phyloP scores from a whole-genome alignment of 2,888 invertebrate species.

The Diplazon laetatorius region DNA sequence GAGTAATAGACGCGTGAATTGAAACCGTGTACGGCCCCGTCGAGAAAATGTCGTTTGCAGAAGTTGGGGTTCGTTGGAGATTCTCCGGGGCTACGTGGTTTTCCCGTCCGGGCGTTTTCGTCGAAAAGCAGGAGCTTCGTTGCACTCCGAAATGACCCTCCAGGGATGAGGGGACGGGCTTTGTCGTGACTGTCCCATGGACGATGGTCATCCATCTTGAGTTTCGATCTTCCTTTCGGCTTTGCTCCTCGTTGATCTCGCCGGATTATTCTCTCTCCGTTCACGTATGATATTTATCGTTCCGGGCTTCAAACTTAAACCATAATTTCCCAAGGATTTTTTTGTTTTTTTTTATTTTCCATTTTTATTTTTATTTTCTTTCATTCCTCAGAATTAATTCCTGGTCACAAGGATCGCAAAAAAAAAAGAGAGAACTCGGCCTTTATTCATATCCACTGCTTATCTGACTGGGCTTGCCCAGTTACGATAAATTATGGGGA shows the following conservation, averaged over 20 bases:
- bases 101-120: conserved; percentile 21
- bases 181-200: conserved; percentile 51
- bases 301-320: conserved; percentile 29
- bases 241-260: conserved; percentile 28
- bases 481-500: neutral
- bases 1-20: conserved; percentile 30
- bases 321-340: conserved; percentile 28
- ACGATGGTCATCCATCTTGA: conserved; percentile 56
- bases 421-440: too few relatives aligned
- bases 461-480: neutral
- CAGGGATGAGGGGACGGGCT: conserved; percentile 51
- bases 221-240: conserved; percentile 43
- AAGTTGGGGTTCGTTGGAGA: conserved; percentile 13
- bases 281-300: conserved; percentile 54
- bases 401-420: neutral
- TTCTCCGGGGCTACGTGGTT: conserved; percentile 48
- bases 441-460: conserved; percentile 16
- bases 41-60: conserved; percentile 26
- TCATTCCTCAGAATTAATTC: conserved; percentile 29
- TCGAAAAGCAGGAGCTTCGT: conserved; percentile 43
- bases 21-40: conserved; percentile 12
- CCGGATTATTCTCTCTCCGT: conserved; percentile 39
- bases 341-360: neutral
- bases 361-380: too few relatives aligned
- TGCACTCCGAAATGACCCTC: conserved; percentile 57